A percentile compares a stretch with the other conserved stretches of the same genome.
Evolutionary conservation across 2,888 invertebrate genomes (phyloP).

Genomic region (Andrena fulva): DNA sequence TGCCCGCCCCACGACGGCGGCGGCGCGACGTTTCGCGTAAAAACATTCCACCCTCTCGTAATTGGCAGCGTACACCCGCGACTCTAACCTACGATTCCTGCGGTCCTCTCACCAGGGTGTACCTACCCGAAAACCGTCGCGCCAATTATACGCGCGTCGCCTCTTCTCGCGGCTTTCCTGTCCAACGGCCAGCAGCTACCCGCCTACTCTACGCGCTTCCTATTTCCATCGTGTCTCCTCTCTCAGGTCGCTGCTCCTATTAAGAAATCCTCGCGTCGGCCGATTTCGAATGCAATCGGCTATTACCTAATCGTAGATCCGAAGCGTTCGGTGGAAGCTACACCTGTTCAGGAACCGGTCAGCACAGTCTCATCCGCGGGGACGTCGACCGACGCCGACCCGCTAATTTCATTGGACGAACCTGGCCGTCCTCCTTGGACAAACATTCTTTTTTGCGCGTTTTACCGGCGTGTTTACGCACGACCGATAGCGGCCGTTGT

Average conservation of each 20-base stretch:
- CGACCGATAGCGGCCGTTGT: neutral
- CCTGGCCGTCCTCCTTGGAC: neutral
- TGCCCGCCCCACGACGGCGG: neutral
- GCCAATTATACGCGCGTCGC: conserved; percentile 55
- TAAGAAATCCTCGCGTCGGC: too few species aligned
- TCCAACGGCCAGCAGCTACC: neutral
- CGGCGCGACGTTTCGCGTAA: conserved; percentile 44
- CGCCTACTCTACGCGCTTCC: too few species aligned
- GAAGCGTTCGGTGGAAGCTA: neutral
- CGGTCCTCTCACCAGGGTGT: neutral
- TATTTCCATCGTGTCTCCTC: neutral
- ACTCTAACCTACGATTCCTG: conserved; percentile 19
- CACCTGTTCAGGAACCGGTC: neutral
- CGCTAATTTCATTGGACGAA: neutral
- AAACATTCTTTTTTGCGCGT: neutral
- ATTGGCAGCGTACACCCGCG: conserved; percentile 52
- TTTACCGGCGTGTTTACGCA: conserved; percentile 7
- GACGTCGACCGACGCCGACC: neutral
- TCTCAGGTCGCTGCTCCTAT: neutral
- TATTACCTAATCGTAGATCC: neutral
- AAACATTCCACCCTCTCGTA: conserved; percentile 44
- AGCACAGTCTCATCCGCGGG: neutral
- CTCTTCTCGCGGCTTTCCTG: conserved; percentile 2
- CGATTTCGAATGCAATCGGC: too few species aligned
- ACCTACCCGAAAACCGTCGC: neutral